phyloP scores from a whole-genome alignment of 92 coral and sea anemone genomes.

The Palythoa caribaeorum region DNA sequence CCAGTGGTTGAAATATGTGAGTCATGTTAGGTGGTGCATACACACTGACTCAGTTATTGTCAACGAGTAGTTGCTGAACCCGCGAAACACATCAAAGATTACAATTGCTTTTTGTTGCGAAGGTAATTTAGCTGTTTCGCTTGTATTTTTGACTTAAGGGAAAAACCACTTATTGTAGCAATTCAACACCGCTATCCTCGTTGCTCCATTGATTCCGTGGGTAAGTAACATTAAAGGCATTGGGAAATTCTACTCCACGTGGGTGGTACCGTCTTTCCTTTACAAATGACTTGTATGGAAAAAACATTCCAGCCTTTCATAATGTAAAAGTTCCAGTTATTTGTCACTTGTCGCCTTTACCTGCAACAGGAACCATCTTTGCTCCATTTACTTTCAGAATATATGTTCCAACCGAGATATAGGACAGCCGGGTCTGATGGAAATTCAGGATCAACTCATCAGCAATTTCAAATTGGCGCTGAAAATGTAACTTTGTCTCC shows the following conservation, averaged over 20 bases:
- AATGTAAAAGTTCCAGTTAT: too few relatives aligned
- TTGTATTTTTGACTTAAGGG: not conserved
- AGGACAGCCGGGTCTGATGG: not conserved
- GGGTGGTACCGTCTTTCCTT: not conserved
- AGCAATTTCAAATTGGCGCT: not conserved
- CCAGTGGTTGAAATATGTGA: too few relatives aligned
- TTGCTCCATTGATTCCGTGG: conserved; percentile 14
- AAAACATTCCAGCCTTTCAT: too few relatives aligned
- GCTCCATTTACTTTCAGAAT: too few relatives aligned
- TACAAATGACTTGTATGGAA: not conserved
- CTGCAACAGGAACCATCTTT: too few relatives aligned
- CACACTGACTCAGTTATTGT: conserved; percentile 9
- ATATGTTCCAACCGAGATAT: too few relatives aligned
- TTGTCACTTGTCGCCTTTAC: too few relatives aligned
- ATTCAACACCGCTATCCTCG: not conserved
- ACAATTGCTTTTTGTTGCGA: not conserved
- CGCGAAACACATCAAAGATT: conserved; percentile 16
- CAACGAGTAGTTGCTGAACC: conserved; percentile 18
- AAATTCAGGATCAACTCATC: not conserved
- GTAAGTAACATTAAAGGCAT: not conserved
- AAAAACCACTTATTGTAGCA: conserved; percentile 8
- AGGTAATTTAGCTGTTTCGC: conserved; percentile 12
- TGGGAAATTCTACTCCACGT: conserved; percentile 9
- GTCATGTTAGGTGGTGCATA: not conserved
- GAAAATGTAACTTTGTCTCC: conserved; percentile 3